Percentiles rank a stretch among this genome's conserved stretches.
Evolutionary conservation across 2,113 vertebrate species (phyloP).

Genomic region (Hippocampus zosterae): DNA sequence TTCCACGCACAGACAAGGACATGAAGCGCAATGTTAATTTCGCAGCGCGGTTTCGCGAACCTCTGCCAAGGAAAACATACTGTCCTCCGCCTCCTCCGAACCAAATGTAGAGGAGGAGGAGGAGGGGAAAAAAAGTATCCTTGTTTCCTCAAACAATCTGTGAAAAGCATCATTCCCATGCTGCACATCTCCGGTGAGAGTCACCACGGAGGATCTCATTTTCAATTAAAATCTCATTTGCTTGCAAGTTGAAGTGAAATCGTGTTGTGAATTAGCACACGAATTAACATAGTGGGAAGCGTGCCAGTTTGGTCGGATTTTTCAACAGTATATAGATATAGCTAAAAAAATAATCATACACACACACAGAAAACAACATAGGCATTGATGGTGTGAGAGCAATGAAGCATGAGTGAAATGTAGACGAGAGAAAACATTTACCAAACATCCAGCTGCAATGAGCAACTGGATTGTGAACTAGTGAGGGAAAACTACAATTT

Average conservation of each 20-base stretch:
- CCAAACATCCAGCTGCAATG: slow-evolving; percentile 46
- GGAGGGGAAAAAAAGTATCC: slow-evolving; percentile 69
- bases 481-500: slow-evolving; percentile 33
- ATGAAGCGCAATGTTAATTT: slow-evolving; percentile 96
- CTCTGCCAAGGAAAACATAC: slow-evolving; percentile 73
- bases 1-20: slow-evolving; percentile 79
- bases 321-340: slow-evolving; percentile 39
- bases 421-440: slow-evolving; percentile 49
- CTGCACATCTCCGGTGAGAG: slow-evolving; percentile 87
- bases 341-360: slow-evolving; percentile 30
- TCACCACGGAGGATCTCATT: slow-evolving; percentile 87
- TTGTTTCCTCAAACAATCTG: slow-evolving; percentile 67
- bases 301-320: slow-evolving; percentile 82
- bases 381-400: slow-evolving; percentile 84
- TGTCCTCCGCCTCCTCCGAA: not conserved
- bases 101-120: slow-evolving; percentile 64
- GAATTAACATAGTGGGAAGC: slow-evolving; percentile 95
- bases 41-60: slow-evolving; percentile 90
- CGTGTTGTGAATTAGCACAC: slow-evolving; percentile 97
- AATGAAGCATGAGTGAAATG: slow-evolving; percentile 62
- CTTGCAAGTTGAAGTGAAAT: slow-evolving; percentile 97
- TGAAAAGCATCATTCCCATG: slow-evolving; percentile 77
- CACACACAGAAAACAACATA: not conserved
- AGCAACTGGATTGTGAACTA: slow-evolving; percentile 39
- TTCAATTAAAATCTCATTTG: slow-evolving; percentile 99